Evolutionary conservation across 2,888 invertebrate species (phyloP).

Genomic region (Geotrupes spiniger): DNA sequence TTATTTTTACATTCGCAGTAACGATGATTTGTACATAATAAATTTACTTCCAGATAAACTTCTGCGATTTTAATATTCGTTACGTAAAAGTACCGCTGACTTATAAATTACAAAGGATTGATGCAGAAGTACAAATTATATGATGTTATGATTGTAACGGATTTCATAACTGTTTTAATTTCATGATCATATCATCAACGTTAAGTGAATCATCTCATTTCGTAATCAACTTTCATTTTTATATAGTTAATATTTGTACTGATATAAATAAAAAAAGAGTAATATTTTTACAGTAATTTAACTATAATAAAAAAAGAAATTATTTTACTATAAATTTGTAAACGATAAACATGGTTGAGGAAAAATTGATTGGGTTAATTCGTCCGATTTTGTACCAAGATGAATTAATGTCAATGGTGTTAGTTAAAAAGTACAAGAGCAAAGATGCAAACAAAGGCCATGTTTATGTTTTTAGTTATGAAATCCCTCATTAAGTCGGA

Average conservation of each 20-base stretch:
- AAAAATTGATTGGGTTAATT: neutral
- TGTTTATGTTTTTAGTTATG: conserved; percentile 33
- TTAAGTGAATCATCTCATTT: conserved; percentile 17
- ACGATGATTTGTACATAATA: conserved; percentile 7
- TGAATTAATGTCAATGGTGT: too few relatives aligned
- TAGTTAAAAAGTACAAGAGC: too few relatives aligned
- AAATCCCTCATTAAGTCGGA: conserved; percentile 43
- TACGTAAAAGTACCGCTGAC: conserved; percentile 1
- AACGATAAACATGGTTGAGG: conserved; percentile 1
- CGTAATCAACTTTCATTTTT: conserved; percentile 6
- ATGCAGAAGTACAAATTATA: conserved; percentile 38
- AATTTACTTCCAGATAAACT: conserved; percentile 12
- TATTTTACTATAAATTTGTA: conserved; percentile 7
- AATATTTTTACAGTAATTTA: conserved; percentile 27
- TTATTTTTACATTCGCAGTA: conserved; percentile 7
- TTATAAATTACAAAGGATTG: conserved; percentile 18
- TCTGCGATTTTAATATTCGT: conserved; percentile 18
- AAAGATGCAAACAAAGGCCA: neutral
- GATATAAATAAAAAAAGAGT: conserved; percentile 17
- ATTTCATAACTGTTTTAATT: conserved; percentile 33
- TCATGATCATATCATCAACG: conserved; percentile 19
- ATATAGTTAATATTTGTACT: conserved; percentile 11
- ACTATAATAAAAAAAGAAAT: conserved; percentile 10
- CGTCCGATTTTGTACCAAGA: neutral
- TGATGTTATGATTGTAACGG: conserved; percentile 31